phyloP scores from a whole-genome alignment of 2,113 vertebrate species.

The Thunnus thynnus region DNA sequence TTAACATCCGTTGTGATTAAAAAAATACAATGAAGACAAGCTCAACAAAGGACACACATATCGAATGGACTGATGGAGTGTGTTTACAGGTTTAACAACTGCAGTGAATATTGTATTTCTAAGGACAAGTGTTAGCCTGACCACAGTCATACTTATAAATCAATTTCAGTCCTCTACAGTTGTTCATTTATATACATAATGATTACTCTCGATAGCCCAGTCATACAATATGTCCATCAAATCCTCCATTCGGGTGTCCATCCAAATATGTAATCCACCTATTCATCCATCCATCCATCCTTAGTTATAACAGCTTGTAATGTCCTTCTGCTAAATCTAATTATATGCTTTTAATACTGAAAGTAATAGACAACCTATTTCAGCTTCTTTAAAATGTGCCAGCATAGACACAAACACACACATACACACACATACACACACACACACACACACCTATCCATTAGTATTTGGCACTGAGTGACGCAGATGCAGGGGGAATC shows the following conservation, averaged over 20 bases:
- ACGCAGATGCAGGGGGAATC: slow-evolving; percentile 64
- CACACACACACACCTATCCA: slow-evolving; percentile 35
- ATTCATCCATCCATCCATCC: slow-evolving; percentile 59
- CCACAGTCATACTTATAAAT: slow-evolving; percentile 1
- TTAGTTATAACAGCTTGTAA: slow-evolving; percentile 65
- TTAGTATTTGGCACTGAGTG: slow-evolving; percentile 67
- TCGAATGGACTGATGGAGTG: neutral
- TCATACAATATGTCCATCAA: slow-evolving; percentile 45
- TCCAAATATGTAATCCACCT: slow-evolving; percentile 57
- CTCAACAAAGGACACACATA: neutral
- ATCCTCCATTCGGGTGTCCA: slow-evolving; percentile 29
- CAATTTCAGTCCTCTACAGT: slow-evolving; percentile 27
- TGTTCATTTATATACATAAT: slow-evolving; percentile 27
- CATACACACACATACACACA: slow-evolving; percentile 30
- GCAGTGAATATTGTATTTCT: slow-evolving; percentile 1
- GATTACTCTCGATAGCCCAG: slow-evolving; percentile 19
- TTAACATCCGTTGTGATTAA: neutral
- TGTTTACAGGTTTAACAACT: neutral
- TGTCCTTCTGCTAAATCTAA: slow-evolving; percentile 68
- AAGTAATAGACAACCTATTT: slow-evolving; percentile 65
- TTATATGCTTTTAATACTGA: slow-evolving; percentile 69
- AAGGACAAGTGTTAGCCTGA: neutral
- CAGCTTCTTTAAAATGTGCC: slow-evolving; percentile 59
- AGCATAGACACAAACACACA: slow-evolving; percentile 29
- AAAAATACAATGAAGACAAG: neutral